Evolutionary conservation across 2,888 invertebrate species (phyloP).

Genomic region (Tetragonula carbonaria): DNA sequence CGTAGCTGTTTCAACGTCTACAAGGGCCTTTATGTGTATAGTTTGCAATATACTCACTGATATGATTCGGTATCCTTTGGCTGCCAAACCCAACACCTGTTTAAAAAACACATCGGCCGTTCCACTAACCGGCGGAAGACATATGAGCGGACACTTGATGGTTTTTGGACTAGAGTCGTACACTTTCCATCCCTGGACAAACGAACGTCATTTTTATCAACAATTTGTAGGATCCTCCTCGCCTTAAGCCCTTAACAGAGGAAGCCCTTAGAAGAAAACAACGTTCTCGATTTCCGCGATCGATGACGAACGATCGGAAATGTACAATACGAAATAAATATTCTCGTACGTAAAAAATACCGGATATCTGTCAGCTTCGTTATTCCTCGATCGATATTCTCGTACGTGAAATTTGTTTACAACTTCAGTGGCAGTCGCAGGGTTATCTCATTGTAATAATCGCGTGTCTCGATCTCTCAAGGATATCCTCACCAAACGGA

Average conservation of each 20-base stretch:
- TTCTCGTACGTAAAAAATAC: background rate
- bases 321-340: background rate
- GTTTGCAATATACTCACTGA: conserved; percentile 85
- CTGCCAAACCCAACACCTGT: conserved; percentile 92
- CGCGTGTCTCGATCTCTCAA: conserved; percentile 10
- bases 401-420: conserved; percentile 22
- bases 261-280: background rate
- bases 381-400: background rate
- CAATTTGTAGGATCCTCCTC: too few relatives aligned
- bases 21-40: too few relatives aligned
- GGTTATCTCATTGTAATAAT: too few relatives aligned
- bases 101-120: conserved; percentile 94
- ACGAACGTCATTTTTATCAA: background rate
- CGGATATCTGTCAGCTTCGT: too few relatives aligned
- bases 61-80: conserved; percentile 93
- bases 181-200: conserved; percentile 91
- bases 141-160: conserved; percentile 91
- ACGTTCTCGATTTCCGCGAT: background rate
- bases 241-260: background rate
- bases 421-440: background rate
- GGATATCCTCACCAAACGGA: background rate
- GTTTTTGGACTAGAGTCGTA: conserved; percentile 95
- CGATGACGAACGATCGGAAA: background rate
- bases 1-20: too few relatives aligned
- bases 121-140: conserved; percentile 95